A percentile compares a stretch with the other conserved stretches of the same genome.
phyloP scores from a whole-genome alignment of 2,113 vertebrate genomes.

The Psittacula cyanocephala region DNA sequence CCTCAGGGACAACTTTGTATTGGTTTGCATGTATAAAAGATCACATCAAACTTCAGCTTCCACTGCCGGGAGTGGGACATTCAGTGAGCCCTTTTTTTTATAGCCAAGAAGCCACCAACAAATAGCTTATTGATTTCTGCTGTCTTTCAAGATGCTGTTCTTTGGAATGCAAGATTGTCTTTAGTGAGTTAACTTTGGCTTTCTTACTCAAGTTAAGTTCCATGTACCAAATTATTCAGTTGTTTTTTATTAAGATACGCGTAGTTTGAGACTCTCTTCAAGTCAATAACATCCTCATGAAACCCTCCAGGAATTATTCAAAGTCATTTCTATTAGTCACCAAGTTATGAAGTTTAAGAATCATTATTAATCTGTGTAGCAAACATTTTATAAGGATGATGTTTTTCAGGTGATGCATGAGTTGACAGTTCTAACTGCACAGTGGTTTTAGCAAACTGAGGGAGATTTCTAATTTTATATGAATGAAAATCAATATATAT shows the following conservation, averaged over 20 bases:
- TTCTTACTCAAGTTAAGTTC: neutral
- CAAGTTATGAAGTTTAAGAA: neutral
- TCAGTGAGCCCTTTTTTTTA: neutral
- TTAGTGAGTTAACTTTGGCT: neutral
- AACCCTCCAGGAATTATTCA: neutral
- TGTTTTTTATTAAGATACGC: neutral
- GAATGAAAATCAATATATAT: slow-evolving; percentile 30
- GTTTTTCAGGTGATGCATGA: neutral
- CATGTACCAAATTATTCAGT: neutral
- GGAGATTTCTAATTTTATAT: neutral
- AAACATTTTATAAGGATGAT: neutral
- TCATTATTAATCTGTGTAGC: neutral
- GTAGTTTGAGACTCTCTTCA: neutral
- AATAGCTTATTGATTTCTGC: neutral
- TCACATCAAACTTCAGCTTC: neutral
- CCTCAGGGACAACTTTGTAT: neutral
- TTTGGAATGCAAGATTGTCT: neutral
- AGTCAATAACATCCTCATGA: neutral
- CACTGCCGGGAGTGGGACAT: neutral
- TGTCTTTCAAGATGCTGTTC: neutral
- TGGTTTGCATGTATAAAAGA: neutral
- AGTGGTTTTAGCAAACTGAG: neutral
- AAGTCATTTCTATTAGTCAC: neutral
- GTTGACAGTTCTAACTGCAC: neutral
- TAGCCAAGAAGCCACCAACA: neutral